These are phyloP conservation scores for Pollenia angustigena DNA, from an alignment of 2,888 invertebrate species.

Conservation along the genomic window DNA sequence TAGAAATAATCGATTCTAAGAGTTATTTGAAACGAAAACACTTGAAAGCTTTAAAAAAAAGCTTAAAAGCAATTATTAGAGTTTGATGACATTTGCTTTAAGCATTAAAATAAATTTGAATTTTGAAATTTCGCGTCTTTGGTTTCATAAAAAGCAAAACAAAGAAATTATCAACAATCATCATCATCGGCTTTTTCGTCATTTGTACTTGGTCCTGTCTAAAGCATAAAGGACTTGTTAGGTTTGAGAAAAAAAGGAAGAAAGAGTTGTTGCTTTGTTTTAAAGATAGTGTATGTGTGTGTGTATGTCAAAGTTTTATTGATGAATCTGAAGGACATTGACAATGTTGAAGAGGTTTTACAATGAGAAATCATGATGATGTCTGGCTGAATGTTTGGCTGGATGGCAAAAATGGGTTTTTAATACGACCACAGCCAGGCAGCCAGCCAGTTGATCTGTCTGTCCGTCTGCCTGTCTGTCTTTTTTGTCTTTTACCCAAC, in stretches of 20 bases:
- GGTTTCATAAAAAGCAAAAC: constrained; percentile 75
- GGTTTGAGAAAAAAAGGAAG: not conserved
- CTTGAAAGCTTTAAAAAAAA: constrained; percentile 37
- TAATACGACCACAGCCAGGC: constrained; percentile 75
- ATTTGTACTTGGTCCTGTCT: constrained; percentile 3
- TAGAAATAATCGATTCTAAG: constrained; percentile 76
- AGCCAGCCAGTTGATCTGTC: constrained; percentile 19
- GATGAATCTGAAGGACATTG: constrained; percentile 73
- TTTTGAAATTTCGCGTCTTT: constrained; percentile 62
- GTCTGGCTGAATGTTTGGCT: constrained; percentile 52
- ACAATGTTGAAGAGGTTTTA: constrained; percentile 56
- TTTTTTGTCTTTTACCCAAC: not conserved
- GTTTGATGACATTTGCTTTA: constrained; percentile 79
- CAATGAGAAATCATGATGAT: constrained; percentile 58
- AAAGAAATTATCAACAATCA: constrained; percentile 76
- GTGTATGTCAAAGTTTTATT: constrained; percentile 62
- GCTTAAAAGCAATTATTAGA: constrained; percentile 31
- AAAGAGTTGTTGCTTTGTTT: constrained; percentile 10
- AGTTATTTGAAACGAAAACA: constrained; percentile 62
- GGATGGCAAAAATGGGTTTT: constrained; percentile 76
- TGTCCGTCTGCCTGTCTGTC: not conserved
- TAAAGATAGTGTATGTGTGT: not conserved
- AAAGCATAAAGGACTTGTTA: constrained; percentile 28
- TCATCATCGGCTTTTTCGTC: constrained; percentile 20
- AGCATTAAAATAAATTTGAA: constrained; percentile 63